Percentiles rank a stretch among this genome's conserved stretches.
Evolutionary conservation across 2,113 vertebrate genomes (phyloP).

Genomic region (Xenopus tropicalis): UCB_Xtro_10.0 CM004450.2:43377001-43377500

Average conservation of each 20-base stretch:
- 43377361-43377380: too few relatives aligned
- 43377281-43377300: too few relatives aligned
- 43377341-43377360: too few relatives aligned
- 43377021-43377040: too few relatives aligned
- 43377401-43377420: not conserved
- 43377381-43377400: too few relatives aligned
- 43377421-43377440: not conserved
- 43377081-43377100: too few relatives aligned
- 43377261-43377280: too few relatives aligned
- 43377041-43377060: too few relatives aligned
- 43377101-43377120: not conserved
- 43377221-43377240: not conserved
- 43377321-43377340: too few relatives aligned
- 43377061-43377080: too few relatives aligned
- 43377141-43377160: not conserved
- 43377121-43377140: not conserved
- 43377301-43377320: too few relatives aligned
- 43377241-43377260: not conserved
- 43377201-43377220: not conserved
- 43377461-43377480: conserved; percentile 2
- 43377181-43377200: not conserved
- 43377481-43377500: conserved; percentile 38
- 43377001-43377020: too few relatives aligned
- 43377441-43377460: conserved; percentile 39
- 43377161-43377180: not conserved